Base-by-base conservation (phyloP, 2,113 vertebrate species). In the Aspiorhynchus laticeps region DNA sequence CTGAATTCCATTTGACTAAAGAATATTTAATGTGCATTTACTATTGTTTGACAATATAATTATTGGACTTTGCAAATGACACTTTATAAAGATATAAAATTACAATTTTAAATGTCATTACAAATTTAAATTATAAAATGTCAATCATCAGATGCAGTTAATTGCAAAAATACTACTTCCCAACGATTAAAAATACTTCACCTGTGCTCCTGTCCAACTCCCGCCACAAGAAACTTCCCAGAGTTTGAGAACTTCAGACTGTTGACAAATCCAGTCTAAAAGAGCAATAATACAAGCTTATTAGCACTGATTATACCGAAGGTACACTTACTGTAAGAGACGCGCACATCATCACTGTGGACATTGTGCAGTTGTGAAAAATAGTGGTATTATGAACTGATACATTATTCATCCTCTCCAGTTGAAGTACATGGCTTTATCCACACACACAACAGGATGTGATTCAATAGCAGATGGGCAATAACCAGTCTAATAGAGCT, bases 151-250 rank as follows among this genome's bases (percentile, higher is more conserved):
- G 10, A 26, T 61, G 9, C 59, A 61, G 59, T 11, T 26, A 11
- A 61, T 26, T 11, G 59, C 21, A 59, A 59, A 59, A 59, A 2
- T 1, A 59, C 56, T n/a, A 59, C 8, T n/a, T n/a, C 53, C 7
- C 31, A 36, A 41, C 10, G 3, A 9, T 24, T 24, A 26, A 15
- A 5, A 36, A 59, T 4, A 53, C 14, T 75, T 89, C 95, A 99
- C 98, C 97, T 97, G 95, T 99, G 98, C 81, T 99, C 98, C 91
- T 99, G 98, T 69, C 98, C 98, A 0, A 98, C 91, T 33, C 98
- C 98, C 0, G 96, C 98, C 89, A 98, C 97, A 79, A 99, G 92
- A 90, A 99, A 99, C 87, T 96, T 95, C 31, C 98, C 98, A 0
- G 95, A 80, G 81, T 93, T 95, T 0, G 98, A 98, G 93, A 99